Percentiles rank a stretch among this genome's conserved stretches.
Evolutionary conservation across 2,888 invertebrate genomes (phyloP).

Genomic region (Cephus nigrinus): DNA sequence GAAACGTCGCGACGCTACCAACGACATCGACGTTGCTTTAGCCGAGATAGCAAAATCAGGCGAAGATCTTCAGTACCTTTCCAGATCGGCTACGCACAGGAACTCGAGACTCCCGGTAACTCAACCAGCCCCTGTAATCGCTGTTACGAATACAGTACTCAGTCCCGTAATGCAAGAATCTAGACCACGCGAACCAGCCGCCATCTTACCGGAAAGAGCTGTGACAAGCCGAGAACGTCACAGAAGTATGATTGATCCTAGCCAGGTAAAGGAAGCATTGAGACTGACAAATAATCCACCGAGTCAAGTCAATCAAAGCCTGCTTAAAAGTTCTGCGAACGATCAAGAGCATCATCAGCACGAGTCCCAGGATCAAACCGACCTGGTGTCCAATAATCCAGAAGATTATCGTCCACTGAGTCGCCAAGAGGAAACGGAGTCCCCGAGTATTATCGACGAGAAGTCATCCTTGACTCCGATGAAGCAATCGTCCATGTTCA

Average conservation of each 20-base stretch:
- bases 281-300: constrained; percentile 53
- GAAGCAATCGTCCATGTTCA: constrained; percentile 33
- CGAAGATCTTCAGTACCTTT: constrained; percentile 64
- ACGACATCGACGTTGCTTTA: constrained; percentile 59
- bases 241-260: constrained; percentile 66
- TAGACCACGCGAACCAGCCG: constrained; percentile 52
- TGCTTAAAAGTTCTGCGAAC: not conserved
- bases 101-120: constrained; percentile 49
- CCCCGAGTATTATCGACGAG: not conserved
- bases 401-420: constrained; percentile 18
- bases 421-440: constrained; percentile 27
- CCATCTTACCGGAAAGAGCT: constrained; percentile 57
- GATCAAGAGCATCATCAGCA: not conserved
- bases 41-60: constrained; percentile 62
- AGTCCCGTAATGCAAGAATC: constrained; percentile 65
- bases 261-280: constrained; percentile 60
- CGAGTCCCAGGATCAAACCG: constrained; percentile 34
- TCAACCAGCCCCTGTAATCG: constrained; percentile 56
- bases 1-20: constrained; percentile 66
- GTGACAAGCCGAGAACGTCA: constrained; percentile 62
- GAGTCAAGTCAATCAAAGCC: constrained; percentile 44
- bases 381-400: not conserved
- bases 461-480: not conserved
- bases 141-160: constrained; percentile 61
- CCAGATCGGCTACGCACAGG: constrained; percentile 59